Conservation (phyloP, 2,888 invertebrate genomes). For the Amblyteles armatorius region DNA sequence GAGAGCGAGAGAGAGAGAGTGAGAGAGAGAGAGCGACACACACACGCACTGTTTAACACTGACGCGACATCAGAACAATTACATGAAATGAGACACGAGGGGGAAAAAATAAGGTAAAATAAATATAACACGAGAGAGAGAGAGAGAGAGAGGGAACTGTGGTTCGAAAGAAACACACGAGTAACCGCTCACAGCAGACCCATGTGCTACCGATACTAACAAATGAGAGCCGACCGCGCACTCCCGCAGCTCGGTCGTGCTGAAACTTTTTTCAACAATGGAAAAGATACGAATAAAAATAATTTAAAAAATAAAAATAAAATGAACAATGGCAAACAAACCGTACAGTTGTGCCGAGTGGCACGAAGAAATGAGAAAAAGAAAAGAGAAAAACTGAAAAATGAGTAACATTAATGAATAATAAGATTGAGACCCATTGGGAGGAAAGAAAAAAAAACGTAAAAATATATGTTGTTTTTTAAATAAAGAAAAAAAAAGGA, state of each 20-base stretch:
- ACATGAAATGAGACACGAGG: slow-evolving; percentile 29
- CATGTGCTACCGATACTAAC: slow-evolving; percentile 80
- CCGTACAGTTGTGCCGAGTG: slow-evolving; percentile 65
- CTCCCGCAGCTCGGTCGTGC: slow-evolving; percentile 75
- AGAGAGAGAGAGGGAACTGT: slow-evolving; percentile 23
- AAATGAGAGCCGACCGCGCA: slow-evolving; percentile 74
- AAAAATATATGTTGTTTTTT: slow-evolving; percentile 73
- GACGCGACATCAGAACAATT: slow-evolving; percentile 32
- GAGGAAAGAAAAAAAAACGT: slow-evolving; percentile 50
- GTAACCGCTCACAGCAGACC: slow-evolving; percentile 65
- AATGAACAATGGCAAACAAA: slow-evolving; percentile 36
- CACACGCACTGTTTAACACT: slow-evolving; percentile 39
- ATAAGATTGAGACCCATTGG: slow-evolving; percentile 67
- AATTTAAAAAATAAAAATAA: slow-evolving; percentile 29
- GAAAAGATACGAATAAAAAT: slow-evolving; percentile 49
- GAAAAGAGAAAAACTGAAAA: slow-evolving; percentile 13
- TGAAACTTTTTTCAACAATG: slow-evolving; percentile 78
- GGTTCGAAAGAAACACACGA: slow-evolving; percentile 29
- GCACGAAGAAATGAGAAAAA: slow-evolving; percentile 31
- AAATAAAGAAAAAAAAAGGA: slow-evolving; percentile 74
- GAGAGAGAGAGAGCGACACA: not conserved
- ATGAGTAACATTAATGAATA: slow-evolving; percentile 73
- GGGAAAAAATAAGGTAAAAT: slow-evolving; percentile 7
- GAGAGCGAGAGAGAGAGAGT: not conserved
- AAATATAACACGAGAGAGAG: slow-evolving; percentile 34